Percentiles rank a stretch among this genome's conserved stretches.
phyloP scores from a whole-genome alignment of 2,888 invertebrate genomes.

The Lasioglossum morio region DNA sequence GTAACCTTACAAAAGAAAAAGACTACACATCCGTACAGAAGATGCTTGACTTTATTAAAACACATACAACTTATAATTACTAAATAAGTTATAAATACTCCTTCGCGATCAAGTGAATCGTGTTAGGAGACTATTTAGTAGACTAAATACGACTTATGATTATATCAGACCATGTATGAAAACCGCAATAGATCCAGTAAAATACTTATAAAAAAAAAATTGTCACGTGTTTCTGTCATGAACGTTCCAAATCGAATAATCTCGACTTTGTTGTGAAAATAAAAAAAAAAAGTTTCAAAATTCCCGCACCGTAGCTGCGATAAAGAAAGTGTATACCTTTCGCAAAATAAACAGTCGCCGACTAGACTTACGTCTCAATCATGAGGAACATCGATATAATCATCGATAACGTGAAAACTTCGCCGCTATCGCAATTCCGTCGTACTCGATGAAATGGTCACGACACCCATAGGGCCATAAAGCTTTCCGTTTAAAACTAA shows the following conservation, averaged over 20 bases:
- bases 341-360: not conserved
- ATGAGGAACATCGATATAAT: not conserved
- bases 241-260: not conserved
- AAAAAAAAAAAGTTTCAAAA: not conserved
- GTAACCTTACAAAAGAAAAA: not conserved
- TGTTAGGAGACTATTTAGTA: not conserved
- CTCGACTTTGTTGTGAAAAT: not conserved
- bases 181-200: not conserved
- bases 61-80: not conserved
- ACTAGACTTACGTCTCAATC: not conserved
- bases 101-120: no score
- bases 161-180: not conserved
- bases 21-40: not conserved
- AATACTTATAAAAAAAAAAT: not conserved
- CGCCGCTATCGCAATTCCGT: not conserved
- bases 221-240: not conserved
- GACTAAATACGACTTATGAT: not conserved
- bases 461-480: not conserved
- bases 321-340: not conserved
- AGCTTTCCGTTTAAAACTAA: not conserved
- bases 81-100: not conserved
- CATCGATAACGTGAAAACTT: not conserved
- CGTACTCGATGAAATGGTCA: not conserved
- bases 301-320: not conserved
- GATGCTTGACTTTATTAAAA: not conserved